Percentiles rank a stretch among this genome's conserved stretches.
phyloP scores from a whole-genome alignment of 2,797 vertebrate species.

The Chiloscyllium punctatum region DNA sequence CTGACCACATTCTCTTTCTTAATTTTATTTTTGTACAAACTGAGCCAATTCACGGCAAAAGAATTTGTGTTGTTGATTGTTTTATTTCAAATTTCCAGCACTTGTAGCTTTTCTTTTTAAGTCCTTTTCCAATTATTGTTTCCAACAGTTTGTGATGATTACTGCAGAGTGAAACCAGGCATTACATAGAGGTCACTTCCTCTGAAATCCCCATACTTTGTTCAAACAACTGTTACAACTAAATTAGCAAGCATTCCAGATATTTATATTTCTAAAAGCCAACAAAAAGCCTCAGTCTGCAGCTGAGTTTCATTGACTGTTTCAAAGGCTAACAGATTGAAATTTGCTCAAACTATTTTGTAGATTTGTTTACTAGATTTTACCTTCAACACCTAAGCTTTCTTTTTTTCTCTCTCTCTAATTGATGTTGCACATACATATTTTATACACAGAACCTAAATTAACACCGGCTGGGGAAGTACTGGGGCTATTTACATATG shows the following conservation, averaged over 20 bases:
- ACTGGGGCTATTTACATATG: conserved; percentile 46
- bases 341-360: background rate
- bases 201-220: background rate
- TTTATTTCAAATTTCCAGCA: background rate
- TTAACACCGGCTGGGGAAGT: conserved; percentile 52
- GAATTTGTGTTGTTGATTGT: background rate
- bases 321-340: background rate
- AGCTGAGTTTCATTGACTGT: background rate
- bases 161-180: conserved; percentile 4
- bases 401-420: conserved; percentile 53
- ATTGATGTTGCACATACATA: conserved; percentile 50
- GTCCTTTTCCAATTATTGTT: background rate
- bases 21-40: background rate
- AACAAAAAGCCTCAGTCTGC: background rate
- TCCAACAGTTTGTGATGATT: conserved; percentile 22
- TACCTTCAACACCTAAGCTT: conserved; percentile 30
- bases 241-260: conserved; percentile 3
- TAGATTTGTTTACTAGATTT: background rate
- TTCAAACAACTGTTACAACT: background rate
- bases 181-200: background rate
- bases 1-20: background rate
- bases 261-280: conserved; percentile 1
- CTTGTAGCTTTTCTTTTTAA: background rate
- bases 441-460: conserved; percentile 48
- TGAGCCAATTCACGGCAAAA: background rate